Evolutionary conservation across 2,113 vertebrate genomes (phyloP).

Genomic region (Tachysurus vachellii): DNA sequence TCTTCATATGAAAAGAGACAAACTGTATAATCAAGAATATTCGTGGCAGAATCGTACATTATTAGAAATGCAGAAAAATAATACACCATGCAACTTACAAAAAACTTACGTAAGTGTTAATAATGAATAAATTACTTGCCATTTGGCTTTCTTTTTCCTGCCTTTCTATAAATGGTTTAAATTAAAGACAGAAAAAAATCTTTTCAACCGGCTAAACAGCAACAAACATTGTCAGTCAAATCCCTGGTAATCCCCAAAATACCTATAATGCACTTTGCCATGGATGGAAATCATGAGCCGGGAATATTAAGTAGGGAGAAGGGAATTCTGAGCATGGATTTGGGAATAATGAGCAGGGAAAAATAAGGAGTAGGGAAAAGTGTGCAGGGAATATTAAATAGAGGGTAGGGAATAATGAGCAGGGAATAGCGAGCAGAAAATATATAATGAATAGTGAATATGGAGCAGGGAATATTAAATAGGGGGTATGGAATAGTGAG

Average conservation of each 20-base stretch:
- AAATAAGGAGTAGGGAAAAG: not conserved
- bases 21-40: not conserved
- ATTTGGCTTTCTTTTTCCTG: not conserved
- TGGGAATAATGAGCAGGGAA: not conserved
- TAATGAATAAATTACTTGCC: not conserved
- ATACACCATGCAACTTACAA: not conserved
- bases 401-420: not conserved
- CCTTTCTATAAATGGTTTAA: not conserved
- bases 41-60: not conserved
- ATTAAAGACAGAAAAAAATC: not conserved
- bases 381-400: not conserved
- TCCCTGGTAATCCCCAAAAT: conserved; percentile 9
- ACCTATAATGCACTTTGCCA: not conserved
- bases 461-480: no score
- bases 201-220: not conserved
- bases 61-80: not conserved
- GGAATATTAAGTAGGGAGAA: not conserved
- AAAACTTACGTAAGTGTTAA: not conserved
- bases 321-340: not conserved
- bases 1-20: not conserved
- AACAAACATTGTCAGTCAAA: not conserved
- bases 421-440: not conserved
- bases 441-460: not conserved
- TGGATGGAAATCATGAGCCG: not conserved
- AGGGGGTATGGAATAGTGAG: not conserved